Evolutionary conservation across 2,113 vertebrate species (phyloP).

Genomic region (Gobius niger): DNA sequence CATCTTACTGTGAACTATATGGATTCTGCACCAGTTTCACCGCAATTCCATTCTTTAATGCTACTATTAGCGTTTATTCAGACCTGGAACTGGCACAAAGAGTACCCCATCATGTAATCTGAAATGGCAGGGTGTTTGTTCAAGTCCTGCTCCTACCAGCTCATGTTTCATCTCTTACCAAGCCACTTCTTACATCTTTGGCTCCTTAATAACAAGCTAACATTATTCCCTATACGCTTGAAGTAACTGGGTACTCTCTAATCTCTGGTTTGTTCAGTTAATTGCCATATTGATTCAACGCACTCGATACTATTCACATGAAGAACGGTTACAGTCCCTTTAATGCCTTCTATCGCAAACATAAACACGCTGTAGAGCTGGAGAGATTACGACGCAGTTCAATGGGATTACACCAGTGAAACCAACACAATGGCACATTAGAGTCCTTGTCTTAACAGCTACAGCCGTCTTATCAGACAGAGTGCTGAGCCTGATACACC

Average conservation of each 20-base stretch:
- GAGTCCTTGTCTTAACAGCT: conserved; percentile 46
- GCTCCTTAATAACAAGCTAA: not conserved
- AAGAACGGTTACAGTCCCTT: conserved; percentile 8
- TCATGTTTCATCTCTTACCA: too few species aligned
- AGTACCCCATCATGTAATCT: not conserved
- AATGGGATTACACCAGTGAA: conserved; percentile 31
- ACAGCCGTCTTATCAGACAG: conserved; percentile 56
- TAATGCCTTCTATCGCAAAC: conserved; percentile 25
- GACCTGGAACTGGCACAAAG: not conserved
- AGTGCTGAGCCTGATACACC: conserved; percentile 48
- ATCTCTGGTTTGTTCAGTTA: not conserved
- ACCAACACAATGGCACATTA: conserved; percentile 53
- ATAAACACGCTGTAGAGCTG: conserved; percentile 34
- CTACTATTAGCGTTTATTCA: too few species aligned
- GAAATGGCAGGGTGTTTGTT: too few species aligned
- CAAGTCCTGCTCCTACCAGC: too few species aligned
- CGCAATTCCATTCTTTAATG: too few species aligned
- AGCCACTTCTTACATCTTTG: too few species aligned
- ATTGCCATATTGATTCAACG: not conserved
- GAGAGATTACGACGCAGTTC: conserved; percentile 42
- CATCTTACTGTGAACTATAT: too few species aligned
- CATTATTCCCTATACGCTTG: not conserved
- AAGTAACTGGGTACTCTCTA: not conserved
- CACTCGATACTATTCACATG: not conserved
- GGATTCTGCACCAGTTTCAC: too few species aligned